Evolutionary conservation across 2,888 invertebrate species (phyloP).

Genomic region (Odontomyia ornata): DNA sequence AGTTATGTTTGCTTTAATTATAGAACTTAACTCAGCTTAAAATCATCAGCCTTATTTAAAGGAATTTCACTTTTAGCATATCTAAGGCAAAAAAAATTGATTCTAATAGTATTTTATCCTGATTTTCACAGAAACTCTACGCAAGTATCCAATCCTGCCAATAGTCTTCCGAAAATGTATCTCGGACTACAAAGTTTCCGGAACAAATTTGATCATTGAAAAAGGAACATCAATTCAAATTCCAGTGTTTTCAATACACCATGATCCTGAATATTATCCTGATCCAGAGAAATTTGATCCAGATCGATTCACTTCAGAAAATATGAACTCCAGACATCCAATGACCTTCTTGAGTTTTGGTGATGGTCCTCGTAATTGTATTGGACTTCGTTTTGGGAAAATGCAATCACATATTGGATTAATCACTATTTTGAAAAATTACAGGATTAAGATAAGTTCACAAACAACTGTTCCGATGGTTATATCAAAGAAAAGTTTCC

Average conservation of each 20-base stretch:
- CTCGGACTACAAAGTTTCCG: slow-evolving; percentile 64
- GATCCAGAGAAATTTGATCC: slow-evolving; percentile 72
- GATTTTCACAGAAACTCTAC: slow-evolving; percentile 69
- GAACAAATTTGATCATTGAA: slow-evolving; percentile 64
- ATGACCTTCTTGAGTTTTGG: slow-evolving; percentile 64
- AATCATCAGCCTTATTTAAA: too few species aligned
- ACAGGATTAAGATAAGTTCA: slow-evolving; percentile 36
- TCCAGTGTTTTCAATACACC: slow-evolving; percentile 69
- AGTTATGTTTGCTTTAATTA: too few species aligned
- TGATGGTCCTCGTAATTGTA: slow-evolving; percentile 63
- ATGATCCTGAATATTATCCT: slow-evolving; percentile 69
- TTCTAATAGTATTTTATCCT: too few species aligned
- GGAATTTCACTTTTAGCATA: too few species aligned
- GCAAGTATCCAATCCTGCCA: slow-evolving; percentile 67
- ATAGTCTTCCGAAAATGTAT: slow-evolving; percentile 64
- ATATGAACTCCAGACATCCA: slow-evolving; percentile 63
- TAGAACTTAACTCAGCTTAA: too few species aligned
- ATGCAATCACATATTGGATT: slow-evolving; percentile 54
- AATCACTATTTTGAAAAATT: slow-evolving; percentile 45
- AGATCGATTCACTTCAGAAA: slow-evolving; percentile 68
- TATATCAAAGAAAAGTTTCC: slow-evolving; percentile 49
- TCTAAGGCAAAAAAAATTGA: too few species aligned
- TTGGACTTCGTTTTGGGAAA: slow-evolving; percentile 61
- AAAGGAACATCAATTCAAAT: slow-evolving; percentile 67
- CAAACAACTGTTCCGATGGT: slow-evolving; percentile 52